phyloP scores from a whole-genome alignment of 2,113 vertebrate genomes.

The Eubucco bourcierii region DNA sequence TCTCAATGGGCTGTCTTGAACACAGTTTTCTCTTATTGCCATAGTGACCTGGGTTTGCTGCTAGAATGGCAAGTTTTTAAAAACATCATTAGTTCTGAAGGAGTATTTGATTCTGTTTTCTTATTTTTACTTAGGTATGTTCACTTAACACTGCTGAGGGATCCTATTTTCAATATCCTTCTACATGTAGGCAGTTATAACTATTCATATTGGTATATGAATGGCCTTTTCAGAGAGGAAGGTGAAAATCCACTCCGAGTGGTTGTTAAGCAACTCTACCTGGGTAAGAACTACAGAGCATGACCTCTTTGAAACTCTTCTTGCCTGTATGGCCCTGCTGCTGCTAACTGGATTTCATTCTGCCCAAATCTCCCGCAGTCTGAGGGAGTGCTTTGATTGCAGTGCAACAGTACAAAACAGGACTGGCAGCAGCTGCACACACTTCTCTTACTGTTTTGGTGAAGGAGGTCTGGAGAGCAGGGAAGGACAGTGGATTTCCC shows the following conservation, averaged over 20 bases:
- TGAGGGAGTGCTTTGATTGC: neutral
- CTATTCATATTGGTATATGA: no score
- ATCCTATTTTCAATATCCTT: neutral
- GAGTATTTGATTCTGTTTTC: neutral
- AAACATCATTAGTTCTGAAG: neutral
- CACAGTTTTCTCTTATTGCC: neutral
- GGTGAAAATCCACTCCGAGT: no score
- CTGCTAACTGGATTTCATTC: no score
- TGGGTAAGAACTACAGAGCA: no score
- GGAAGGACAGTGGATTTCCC: neutral
- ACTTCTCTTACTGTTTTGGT: neutral
- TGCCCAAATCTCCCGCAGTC: neutral
- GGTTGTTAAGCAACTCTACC: no score
- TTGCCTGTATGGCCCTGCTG: no score
- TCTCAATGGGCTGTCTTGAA: neutral
- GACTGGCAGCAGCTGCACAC: neutral
- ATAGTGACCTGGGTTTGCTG: neutral
- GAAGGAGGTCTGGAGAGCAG: neutral
- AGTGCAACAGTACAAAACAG: accelerated
- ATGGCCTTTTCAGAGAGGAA: no score
- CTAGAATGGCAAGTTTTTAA: neutral
- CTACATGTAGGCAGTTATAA: no score
- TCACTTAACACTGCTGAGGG: neutral
- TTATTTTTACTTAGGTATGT: neutral
- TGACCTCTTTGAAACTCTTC: no score